phyloP scores from a whole-genome alignment of 2,797 vertebrate species.

The Schizothorax lantsangensis region DNA sequence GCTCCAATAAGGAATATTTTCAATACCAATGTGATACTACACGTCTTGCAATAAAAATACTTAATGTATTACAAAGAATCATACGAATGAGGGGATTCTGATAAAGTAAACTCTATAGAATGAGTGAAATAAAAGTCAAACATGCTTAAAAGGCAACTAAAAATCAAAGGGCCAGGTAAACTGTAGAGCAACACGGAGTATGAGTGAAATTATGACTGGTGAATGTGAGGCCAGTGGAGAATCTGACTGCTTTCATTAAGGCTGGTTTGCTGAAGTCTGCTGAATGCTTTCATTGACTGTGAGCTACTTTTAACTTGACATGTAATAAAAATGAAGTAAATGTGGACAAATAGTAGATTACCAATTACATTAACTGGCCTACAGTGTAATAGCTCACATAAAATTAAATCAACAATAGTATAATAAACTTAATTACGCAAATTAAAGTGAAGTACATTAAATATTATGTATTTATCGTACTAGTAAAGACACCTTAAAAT shows the following conservation, averaged over 20 bases:
- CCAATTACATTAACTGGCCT: not conserved
- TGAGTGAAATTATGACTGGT: not conserved
- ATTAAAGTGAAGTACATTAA: not conserved
- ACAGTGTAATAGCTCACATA: too few species aligned
- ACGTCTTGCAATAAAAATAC: not conserved
- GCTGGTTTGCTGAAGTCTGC: not conserved
- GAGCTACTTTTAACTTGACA: not conserved
- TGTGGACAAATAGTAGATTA: not conserved
- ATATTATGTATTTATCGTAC: not conserved
- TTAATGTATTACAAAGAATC: not conserved
- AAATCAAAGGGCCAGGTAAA: not conserved
- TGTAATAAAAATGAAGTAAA: not conserved
- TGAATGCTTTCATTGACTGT: not conserved
- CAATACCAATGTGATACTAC: not conserved
- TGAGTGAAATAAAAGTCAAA: not conserved
- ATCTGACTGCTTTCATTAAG: not conserved
- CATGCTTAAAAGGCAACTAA: not conserved
- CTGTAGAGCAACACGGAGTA: not conserved
- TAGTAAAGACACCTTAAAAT: not conserved
- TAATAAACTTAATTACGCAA: not conserved
- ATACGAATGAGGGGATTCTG: not conserved
- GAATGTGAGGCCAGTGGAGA: not conserved
- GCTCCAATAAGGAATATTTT: not conserved
- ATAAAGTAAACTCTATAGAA: not conserved
- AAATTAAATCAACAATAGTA: not conserved